Conservation (phyloP, 2,797 vertebrate species). For the Chelmon rostratus region DNA sequence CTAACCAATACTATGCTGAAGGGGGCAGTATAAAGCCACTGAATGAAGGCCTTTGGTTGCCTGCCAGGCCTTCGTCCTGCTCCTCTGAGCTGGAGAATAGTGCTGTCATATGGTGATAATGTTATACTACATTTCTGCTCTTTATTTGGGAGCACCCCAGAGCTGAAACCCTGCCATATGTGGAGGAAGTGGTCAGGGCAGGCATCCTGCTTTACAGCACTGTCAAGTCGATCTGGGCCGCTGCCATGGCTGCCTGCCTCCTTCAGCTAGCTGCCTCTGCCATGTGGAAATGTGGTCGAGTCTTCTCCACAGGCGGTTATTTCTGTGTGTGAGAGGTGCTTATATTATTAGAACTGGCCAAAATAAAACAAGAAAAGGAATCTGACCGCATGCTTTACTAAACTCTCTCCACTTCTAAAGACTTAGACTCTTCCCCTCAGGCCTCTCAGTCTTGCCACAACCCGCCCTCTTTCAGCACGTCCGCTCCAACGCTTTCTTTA, state of each 20-base stretch:
- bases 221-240: conserved; percentile 63
- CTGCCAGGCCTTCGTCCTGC: conserved; percentile 48
- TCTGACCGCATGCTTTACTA: conserved; percentile 23
- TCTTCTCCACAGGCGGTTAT: conserved; percentile 41
- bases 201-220: conserved; percentile 54
- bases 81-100: conserved; percentile 59
- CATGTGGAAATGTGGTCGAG: conserved; percentile 54
- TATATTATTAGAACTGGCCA: conserved; percentile 49
- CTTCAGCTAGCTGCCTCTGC: conserved; percentile 43
- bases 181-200: conserved; percentile 69
- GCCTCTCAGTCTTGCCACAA: conserved; percentile 5
- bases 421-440: conserved; percentile 14
- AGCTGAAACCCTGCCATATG: conserved; percentile 66
- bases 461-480: not conserved
- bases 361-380: conserved; percentile 1
- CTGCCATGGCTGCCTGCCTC: conserved; percentile 55
- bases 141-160: conserved; percentile 60
- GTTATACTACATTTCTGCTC: conserved; percentile 60
- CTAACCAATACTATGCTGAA: conserved; percentile 19
- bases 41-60: conserved; percentile 11
- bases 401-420: conserved; percentile 7
- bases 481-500: conserved; percentile 1
- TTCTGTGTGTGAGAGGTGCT: conserved; percentile 45
- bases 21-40: conserved; percentile 70
- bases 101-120: conserved; percentile 71